Percentiles rank a stretch among this genome's conserved stretches.
Evolutionary conservation across 2,888 invertebrate species (phyloP).

Genomic region (Chouioia cunea): DNA sequence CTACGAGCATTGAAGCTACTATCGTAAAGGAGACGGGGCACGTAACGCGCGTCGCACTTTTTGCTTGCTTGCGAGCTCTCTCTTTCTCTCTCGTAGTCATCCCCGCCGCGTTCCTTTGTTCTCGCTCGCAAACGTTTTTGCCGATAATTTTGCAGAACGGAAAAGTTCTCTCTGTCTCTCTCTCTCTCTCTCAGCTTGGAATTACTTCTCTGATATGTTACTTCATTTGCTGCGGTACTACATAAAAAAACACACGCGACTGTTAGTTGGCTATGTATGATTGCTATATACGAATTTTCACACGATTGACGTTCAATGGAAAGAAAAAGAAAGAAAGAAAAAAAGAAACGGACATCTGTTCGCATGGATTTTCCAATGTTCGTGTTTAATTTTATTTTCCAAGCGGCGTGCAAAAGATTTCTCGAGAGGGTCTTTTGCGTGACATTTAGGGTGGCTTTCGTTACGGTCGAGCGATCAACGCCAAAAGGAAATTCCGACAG

Average conservation of each 20-base stretch:
- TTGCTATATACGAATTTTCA: no score
- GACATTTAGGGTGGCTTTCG: constrained; percentile 24
- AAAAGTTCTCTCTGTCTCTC: constrained; percentile 53
- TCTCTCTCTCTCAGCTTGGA: not conserved
- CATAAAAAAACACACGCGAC: no score
- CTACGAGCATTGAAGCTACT: constrained; percentile 59
- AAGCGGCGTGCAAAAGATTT: not conserved
- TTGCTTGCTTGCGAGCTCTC: constrained; percentile 52
- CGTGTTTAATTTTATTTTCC: constrained; percentile 14
- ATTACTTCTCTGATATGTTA: constrained; percentile 23
- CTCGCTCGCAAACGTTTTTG: constrained; percentile 55
- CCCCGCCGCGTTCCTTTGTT: constrained; percentile 8
- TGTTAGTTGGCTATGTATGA: no score
- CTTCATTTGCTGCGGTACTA: constrained; percentile 9
- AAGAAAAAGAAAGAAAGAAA: no score
- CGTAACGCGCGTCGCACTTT: constrained; percentile 59
- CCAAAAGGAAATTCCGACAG: constrained; percentile 49
- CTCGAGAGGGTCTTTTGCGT: no score
- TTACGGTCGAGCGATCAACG: constrained; percentile 43
- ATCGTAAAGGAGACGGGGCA: constrained; percentile 65
- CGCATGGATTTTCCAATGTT: constrained; percentile 13
- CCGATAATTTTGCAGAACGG: constrained; percentile 61
- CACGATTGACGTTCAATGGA: no score
- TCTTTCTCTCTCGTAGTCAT: constrained; percentile 37
- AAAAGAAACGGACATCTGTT: constrained; percentile 14